A percentile compares a stretch with the other conserved stretches of the same genome.
These are phyloP conservation scores for Saguinus imperator DNA, from an alignment of 2,113 vertebrate species.

Conservation along the genomic window DNA sequence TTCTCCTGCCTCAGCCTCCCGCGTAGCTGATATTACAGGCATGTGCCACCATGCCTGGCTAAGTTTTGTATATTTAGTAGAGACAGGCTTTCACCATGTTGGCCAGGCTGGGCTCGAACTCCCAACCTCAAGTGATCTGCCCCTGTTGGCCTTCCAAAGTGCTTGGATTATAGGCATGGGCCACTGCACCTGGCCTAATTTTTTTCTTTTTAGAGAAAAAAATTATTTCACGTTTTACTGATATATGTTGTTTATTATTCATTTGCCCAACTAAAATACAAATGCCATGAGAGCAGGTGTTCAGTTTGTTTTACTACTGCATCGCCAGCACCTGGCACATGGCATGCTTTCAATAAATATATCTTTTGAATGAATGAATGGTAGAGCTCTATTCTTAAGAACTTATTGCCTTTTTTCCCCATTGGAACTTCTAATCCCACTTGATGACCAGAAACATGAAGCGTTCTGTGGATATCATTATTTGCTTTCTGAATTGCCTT, in stretches of 20 bases:
- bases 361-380: not conserved
- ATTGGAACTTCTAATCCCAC: not conserved
- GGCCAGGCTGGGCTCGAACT: too few species aligned
- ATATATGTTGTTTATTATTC: not conserved
- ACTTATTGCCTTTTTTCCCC: not conserved
- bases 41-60: too few species aligned
- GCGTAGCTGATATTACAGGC: too few species aligned
- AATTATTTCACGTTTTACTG: not conserved
- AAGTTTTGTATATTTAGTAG: too few species aligned
- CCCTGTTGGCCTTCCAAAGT: too few species aligned
- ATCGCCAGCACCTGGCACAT: not conserved
- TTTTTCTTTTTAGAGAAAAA: slow-evolving; percentile 4
- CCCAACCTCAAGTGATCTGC: too few species aligned
- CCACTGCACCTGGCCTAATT: not conserved
- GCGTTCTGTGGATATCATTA: not conserved
- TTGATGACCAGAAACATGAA: not conserved
- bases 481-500: not conserved
- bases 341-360: not conserved
- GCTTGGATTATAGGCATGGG: too few species aligned
- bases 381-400: not conserved
- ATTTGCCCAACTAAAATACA: not conserved
- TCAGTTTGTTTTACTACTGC: not conserved
- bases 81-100: too few species aligned
- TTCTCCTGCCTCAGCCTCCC: too few species aligned
- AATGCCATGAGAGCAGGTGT: not conserved